A percentile compares a stretch with the other conserved stretches of the same genome.
phyloP scores from a whole-genome alignment of 2,113 vertebrate species.

The Jacana jacana region DNA sequence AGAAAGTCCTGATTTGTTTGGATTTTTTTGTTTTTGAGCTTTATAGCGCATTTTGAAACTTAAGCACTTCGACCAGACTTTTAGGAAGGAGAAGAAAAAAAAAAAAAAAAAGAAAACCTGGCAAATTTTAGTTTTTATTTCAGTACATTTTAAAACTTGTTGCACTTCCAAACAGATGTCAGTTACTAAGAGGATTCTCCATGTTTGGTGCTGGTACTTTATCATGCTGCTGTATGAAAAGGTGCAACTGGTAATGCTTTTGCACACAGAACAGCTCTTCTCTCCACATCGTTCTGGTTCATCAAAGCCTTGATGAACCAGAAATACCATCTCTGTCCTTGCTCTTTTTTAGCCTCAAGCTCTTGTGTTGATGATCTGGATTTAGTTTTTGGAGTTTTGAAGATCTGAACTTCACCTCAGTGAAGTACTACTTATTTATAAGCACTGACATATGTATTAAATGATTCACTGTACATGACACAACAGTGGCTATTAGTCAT shows the following conservation, averaged over 20 bases:
- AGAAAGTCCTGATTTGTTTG: not conserved
- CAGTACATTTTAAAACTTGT: not conserved
- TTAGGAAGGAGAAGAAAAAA: not conserved
- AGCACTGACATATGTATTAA: not conserved
- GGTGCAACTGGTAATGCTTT: not conserved
- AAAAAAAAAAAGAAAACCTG: fast-evolving
- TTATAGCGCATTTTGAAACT: not conserved
- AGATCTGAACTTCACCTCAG: not conserved
- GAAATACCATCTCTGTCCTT: not conserved
- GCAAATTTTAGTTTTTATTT: not conserved
- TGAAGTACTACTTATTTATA: not conserved
- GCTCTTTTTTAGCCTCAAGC: not conserved
- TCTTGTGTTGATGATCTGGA: not conserved
- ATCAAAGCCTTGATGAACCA: not conserved
- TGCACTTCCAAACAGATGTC: not conserved
- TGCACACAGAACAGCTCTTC: fast-evolving
- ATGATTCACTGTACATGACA: not conserved
- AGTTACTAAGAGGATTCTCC: not conserved
- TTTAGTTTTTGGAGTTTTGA: not conserved
- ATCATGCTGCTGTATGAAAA: not conserved
- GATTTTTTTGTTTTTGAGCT: not conserved
- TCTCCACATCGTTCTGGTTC: fast-evolving
- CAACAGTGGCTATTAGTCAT: not conserved
- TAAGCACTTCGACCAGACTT: not conserved
- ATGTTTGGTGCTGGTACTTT: not conserved